Base-by-base conservation (phyloP, 2,797 vertebrate genomes). In the Neopelma chrysocephalum region DNA sequence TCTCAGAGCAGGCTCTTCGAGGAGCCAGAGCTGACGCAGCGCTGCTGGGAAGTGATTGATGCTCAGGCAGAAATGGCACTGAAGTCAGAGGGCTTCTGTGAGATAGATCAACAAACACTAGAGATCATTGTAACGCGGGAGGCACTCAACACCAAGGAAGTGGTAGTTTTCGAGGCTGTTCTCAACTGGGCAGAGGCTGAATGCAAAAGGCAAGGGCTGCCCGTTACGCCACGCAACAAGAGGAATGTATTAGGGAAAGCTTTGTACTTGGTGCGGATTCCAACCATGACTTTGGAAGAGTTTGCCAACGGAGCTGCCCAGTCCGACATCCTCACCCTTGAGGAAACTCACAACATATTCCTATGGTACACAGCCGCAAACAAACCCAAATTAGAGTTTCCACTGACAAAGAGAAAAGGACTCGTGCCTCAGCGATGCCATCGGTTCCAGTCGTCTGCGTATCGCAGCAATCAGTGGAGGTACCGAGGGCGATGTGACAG, bases 41-140 rank as follows among this genome's bases (percentile, higher is more conserved):
- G 99, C 90, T 99, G 99, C 98, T 99, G 99, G 99, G 99, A 99
- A 97, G 99, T 99, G 82, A 99, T 99, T 25, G 99, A 99, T n/a
- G 99, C 99, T 1, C 99, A 99, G 97, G 99, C 99, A 3, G 99
- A 99, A 98, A 98, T 99, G 78, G 98, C 99, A 6, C 98, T 99
- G 68, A 47, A 98, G 89, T 99, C 99, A 0, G 99, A 99, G 82
- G 99, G 99, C 91, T 99, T 99, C 98, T 98, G 99, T 15, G 99
- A 99, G 95, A 99, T 99, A 40, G 99, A 99, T 96, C 97, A 98
- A 95, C 98, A 98, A 90, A 99, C 99, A 1, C 97, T 99, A 96
- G 99, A 99, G 95, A 98, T 99, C 96, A 99, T 99, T 70, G 98
- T 99, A 85, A 98, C 97, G 2, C 96, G 99, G 43, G 99, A 99